phyloP scores from a whole-genome alignment of 2,888 invertebrate genomes.

The Lordiphosa fenestrarum region DNA sequence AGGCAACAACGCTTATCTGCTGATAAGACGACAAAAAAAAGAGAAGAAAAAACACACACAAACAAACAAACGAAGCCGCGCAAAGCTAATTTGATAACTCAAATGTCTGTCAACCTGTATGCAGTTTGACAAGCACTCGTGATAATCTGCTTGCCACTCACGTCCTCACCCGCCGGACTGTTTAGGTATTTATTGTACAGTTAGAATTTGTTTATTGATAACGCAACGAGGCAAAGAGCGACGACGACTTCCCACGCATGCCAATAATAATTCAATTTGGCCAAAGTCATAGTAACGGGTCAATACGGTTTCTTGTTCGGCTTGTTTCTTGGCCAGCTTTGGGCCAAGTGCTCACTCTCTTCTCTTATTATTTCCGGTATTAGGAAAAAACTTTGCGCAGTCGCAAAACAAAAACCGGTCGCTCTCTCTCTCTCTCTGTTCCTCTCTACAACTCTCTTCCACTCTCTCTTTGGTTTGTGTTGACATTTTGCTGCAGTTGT shows the following conservation, averaged over 20 bases:
- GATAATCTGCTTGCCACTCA: slow-evolving; percentile 31
- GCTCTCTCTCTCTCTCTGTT: slow-evolving; percentile 14
- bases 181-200: slow-evolving; percentile 43
- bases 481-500: slow-evolving; percentile 57
- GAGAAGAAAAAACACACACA: slow-evolving; percentile 1
- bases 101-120: slow-evolving; percentile 19
- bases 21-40: slow-evolving; percentile 9
- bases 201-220: slow-evolving; percentile 47
- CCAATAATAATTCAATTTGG: slow-evolving; percentile 72
- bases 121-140: slow-evolving; percentile 27
- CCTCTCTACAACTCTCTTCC: slow-evolving; percentile 7
- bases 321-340: slow-evolving; percentile 37
- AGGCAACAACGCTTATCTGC: slow-evolving; percentile 10
- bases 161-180: not conserved
- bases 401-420: slow-evolving; percentile 44
- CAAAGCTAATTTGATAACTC: slow-evolving; percentile 20
- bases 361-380: slow-evolving; percentile 53
- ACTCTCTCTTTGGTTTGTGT: slow-evolving; percentile 38
- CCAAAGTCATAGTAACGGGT: slow-evolving; percentile 41
- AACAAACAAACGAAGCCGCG: not conserved
- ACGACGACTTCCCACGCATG: slow-evolving; percentile 56
- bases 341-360: slow-evolving; percentile 23
- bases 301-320: slow-evolving; percentile 44
- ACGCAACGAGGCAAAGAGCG: slow-evolving; percentile 26
- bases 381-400: slow-evolving; percentile 34